Base-by-base conservation (phyloP, 2,113 vertebrate species). In the Heterotilapia buettikoferi region DNA sequence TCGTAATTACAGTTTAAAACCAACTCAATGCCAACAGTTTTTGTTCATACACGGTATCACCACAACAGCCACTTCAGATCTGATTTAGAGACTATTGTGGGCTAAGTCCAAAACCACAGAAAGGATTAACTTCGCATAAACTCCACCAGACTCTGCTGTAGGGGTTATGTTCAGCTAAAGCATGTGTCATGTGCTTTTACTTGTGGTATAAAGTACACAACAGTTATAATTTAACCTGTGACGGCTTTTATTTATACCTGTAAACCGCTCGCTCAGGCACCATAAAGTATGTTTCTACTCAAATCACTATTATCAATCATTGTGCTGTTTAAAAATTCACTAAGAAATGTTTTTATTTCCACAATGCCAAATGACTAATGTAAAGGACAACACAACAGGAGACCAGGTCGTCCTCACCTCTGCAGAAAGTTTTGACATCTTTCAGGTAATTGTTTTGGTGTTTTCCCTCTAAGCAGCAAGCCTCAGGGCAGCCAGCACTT, bases 51-150 rank as follows among this genome's bases (percentile, higher is more conserved):
- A 86, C 13, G 63, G 86, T 43, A 11, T 80, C 9, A 50, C 85
- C 31, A 54, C 7, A 5, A 26, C 50, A 85, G 50, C 24, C 56
- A 13, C 50, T 76, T 84, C 4, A 81, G 10, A 84, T 82, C n/a
- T 59, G 45, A 9, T 76, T 57, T 53, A 61, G 45, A 78, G 68
- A 24, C 84, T 45, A 82, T 92, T 94, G 63, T 85, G 5, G 52
- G 50, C 3, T 86, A 78, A 92, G 84, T 84, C 84, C 83, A 63
- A 71, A 89, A 86, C 59, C 9, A 14, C 31, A 86, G 13, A 80
- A 36, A 7, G 89, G 88, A 93, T 95, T 93, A 94, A 36, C 38
- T 63, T 52, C 9, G 43, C 33, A 82, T 90, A 80, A 94, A 92
- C 83, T 91, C 47, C 56, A 84, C 5, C 16, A 78, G 38, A 43